phyloP scores from a whole-genome alignment of 2,113 vertebrate genomes.

The Xiphophorus hellerii region DNA sequence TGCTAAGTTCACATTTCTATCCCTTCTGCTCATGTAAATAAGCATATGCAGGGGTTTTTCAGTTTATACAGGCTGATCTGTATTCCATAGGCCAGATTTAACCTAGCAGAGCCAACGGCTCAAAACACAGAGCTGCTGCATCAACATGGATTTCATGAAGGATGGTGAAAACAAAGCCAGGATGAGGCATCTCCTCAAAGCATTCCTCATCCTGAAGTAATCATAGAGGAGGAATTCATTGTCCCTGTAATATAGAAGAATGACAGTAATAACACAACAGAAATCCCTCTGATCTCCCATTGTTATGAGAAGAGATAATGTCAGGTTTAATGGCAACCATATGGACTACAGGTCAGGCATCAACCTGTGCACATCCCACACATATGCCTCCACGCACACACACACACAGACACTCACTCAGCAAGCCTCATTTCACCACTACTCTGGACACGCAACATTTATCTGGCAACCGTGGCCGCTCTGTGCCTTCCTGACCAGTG shows the following conservation, averaged over 20 bases:
- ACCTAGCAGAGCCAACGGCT: constrained; percentile 50
- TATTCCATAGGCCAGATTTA: constrained; percentile 10
- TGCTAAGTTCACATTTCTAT: neutral
- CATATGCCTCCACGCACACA: constrained; percentile 47
- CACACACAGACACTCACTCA: constrained; percentile 10
- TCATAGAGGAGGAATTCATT: constrained; percentile 25
- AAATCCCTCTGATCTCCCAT: constrained; percentile 40
- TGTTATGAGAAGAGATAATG: constrained; percentile 58
- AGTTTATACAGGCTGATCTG: constrained; percentile 30
- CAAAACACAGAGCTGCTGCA: constrained; percentile 34
- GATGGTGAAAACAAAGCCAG: constrained; percentile 35
- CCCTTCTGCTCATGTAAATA: constrained; percentile 19
- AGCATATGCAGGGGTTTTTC: constrained; percentile 9
- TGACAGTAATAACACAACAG: constrained; percentile 44
- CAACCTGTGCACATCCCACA: constrained; percentile 52
- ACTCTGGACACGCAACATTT: constrained; percentile 47
- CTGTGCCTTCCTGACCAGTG: constrained; percentile 26
- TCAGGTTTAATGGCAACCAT: constrained; percentile 50
- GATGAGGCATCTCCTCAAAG: constrained; percentile 34
- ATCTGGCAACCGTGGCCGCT: constrained; percentile 51
- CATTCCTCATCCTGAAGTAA: constrained; percentile 31
- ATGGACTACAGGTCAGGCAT: constrained; percentile 51
- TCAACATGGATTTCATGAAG: constrained; percentile 52
- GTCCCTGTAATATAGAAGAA: constrained; percentile 35
- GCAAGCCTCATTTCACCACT: constrained; percentile 17